These are phyloP conservation scores for Apamea monoglypha DNA, from an alignment of 2,888 invertebrate genomes.

Conservation along the genomic window DNA sequence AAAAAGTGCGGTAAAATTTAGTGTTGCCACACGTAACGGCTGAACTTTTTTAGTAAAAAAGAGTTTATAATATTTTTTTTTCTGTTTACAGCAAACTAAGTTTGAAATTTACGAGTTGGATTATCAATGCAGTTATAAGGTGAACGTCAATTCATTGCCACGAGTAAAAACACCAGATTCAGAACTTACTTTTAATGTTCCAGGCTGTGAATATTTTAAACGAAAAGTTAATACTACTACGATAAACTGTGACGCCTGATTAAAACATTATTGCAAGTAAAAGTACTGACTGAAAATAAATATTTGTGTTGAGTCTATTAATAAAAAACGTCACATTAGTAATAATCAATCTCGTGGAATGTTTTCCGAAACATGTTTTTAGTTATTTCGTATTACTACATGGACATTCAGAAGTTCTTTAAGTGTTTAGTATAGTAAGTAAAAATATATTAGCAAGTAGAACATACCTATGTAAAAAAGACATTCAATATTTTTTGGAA, in stretches of 20 bases:
- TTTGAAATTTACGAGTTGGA: slow-evolving; percentile 91
- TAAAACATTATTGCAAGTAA: not conserved
- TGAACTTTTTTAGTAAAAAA: not conserved
- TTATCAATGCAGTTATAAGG: slow-evolving; percentile 90
- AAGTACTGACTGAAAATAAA: not conserved
- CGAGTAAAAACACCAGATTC: slow-evolving; percentile 83
- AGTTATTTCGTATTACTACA: not conserved
- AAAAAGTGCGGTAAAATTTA: slow-evolving; percentile 61
- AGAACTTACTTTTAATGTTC: slow-evolving; percentile 88
- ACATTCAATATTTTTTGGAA: slow-evolving; percentile 8
- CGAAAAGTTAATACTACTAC: slow-evolving; percentile 79
- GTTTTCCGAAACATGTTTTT: not conserved
- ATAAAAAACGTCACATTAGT: not conserved
- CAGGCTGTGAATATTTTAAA: slow-evolving; percentile 88
- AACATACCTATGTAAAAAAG: not conserved
- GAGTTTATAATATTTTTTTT: not conserved
- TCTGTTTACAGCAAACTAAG: slow-evolving; percentile 85
- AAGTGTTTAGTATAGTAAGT: slow-evolving; percentile 11
- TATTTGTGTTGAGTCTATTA: not conserved
- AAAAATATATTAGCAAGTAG: slow-evolving; percentile 13
- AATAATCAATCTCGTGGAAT: not conserved
- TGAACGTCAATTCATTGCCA: slow-evolving; percentile 86
- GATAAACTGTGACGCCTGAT: slow-evolving; percentile 76
- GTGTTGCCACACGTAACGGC: slow-evolving; percentile 42
- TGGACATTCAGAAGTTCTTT: not conserved